Conservation (phyloP, 1,140 invertebrate genomes). For the Aphaenogaster rudis region DNA sequence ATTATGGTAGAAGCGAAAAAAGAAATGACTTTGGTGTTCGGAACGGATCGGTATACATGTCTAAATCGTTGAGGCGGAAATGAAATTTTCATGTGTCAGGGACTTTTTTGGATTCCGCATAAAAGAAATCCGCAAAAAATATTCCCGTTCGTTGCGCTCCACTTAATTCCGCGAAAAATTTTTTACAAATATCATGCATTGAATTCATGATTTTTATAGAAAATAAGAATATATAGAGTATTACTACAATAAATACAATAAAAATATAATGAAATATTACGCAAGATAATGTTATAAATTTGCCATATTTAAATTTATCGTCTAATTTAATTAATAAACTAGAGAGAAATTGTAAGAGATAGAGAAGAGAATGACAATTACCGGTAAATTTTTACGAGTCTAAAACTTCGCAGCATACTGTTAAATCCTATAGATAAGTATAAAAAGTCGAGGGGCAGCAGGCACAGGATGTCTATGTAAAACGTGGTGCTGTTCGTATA, state of each 20-base stretch:
- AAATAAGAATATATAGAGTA: not conserved
- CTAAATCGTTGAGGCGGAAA: not conserved
- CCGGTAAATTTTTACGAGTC: constrained; percentile 98
- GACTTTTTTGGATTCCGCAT: not conserved
- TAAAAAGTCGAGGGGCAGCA: constrained; percentile 98
- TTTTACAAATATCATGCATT: constrained; percentile 13
- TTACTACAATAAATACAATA: not conserved
- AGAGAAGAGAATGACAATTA: constrained; percentile 69
- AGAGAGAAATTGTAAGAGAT: not conserved
- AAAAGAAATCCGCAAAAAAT: constrained; percentile 1
- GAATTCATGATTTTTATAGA: not conserved
- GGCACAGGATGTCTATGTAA: constrained; percentile 99
- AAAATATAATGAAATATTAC: constrained; percentile 10
- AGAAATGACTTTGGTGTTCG: constrained; percentile 8
- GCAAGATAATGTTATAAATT: not conserved
- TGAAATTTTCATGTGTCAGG: not conserved
- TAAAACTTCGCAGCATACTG: constrained; percentile 98
- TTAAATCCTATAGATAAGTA: constrained; percentile 99
- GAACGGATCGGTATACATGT: not conserved
- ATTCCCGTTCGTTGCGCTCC: constrained; percentile 6
- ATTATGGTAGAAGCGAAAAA: not conserved
- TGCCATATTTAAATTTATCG: not conserved
- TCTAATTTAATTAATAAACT: not conserved
- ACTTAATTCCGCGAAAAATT: constrained; percentile 8
- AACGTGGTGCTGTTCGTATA: constrained; percentile 99